Percentiles rank a stretch among this genome's conserved stretches.
These are phyloP conservation scores for Chelonia mydas DNA, from an alignment of 2,797 vertebrate genomes.

Conservation along the genomic window DNA sequence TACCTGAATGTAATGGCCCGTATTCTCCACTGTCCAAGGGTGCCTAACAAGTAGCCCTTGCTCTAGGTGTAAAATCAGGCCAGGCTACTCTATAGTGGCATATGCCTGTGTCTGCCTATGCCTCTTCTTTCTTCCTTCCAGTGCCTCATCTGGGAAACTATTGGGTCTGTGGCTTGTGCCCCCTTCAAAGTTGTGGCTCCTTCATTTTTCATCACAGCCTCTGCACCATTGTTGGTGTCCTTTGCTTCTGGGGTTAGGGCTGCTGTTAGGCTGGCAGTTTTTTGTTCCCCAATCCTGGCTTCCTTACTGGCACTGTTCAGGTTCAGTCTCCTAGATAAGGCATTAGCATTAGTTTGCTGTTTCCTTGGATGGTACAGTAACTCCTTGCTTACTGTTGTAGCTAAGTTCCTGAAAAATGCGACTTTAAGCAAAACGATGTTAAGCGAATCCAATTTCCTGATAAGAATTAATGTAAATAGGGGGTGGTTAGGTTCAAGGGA, in stretches of 20 bases:
- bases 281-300: not conserved
- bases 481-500: no score
- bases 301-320: not conserved
- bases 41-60: not conserved
- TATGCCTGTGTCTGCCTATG: not conserved
- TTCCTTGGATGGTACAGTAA: not conserved
- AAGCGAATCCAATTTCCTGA: no score
- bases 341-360: not conserved
- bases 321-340: not conserved
- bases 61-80: not conserved
- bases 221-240: no score
- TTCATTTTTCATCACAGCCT: not conserved
- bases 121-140: not conserved
- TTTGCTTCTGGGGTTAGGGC: not conserved
- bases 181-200: not conserved
- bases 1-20: not conserved
- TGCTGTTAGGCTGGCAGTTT: not conserved
- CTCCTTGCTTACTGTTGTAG: no score
- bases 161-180: not conserved
- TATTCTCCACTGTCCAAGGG: not conserved
- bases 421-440: no score
- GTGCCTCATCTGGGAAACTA: not conserved
- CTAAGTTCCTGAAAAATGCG: no score
- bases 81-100: not conserved
- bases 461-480: no score